Conservation (phyloP, 2,888 invertebrate species). For the Aporophyla nigra region DNA sequence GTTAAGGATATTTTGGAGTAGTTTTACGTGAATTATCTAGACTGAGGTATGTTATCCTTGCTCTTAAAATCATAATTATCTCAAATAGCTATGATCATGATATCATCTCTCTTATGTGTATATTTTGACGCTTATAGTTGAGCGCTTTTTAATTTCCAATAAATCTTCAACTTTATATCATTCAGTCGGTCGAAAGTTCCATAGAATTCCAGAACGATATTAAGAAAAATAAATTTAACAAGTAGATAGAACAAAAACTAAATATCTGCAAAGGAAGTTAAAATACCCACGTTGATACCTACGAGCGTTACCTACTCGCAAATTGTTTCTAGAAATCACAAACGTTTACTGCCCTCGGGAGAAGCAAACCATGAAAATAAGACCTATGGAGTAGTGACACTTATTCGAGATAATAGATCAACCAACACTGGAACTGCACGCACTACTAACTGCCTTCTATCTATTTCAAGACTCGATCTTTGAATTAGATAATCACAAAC, state of each 20-base stretch:
- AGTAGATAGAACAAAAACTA: conserved; percentile 20
- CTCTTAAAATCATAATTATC: not conserved
- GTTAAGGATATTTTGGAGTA: not conserved
- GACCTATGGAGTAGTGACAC: conserved; percentile 51
- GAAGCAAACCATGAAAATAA: conserved; percentile 64
- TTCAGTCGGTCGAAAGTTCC: not conserved
- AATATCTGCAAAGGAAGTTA: conserved; percentile 51
- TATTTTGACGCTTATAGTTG: too few relatives aligned
- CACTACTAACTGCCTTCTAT: conserved; percentile 65
- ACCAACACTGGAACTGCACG: conserved; percentile 54
- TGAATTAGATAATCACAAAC: conserved; percentile 71
- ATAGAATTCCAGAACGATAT: not conserved
- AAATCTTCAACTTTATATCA: not conserved
- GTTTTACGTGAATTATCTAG: not conserved
- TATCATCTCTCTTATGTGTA: not conserved
- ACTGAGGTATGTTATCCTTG: conserved; percentile 25
- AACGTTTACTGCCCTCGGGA: conserved; percentile 67
- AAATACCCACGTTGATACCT: conserved; percentile 60
- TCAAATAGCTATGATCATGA: not conserved
- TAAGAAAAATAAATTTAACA: not conserved
- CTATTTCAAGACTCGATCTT: conserved; percentile 63
- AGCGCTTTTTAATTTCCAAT: not conserved
- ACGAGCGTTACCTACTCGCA: conserved; percentile 58
- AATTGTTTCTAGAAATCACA: conserved; percentile 75
- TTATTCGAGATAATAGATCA: conserved; percentile 50